Conservation (phyloP, 1,140 invertebrate genomes). For the Drosophila virilis region DNA sequence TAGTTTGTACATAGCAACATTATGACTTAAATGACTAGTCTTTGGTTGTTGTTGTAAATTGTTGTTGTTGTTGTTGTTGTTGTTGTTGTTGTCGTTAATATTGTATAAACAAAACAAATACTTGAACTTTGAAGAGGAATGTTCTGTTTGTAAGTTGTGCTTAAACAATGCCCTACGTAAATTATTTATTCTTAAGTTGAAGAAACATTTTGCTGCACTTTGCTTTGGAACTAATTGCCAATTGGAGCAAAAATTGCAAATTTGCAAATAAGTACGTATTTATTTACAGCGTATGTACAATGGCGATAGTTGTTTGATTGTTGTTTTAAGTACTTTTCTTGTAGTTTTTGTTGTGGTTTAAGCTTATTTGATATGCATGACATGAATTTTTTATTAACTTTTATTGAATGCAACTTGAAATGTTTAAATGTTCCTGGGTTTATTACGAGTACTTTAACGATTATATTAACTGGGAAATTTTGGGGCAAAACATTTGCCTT, state of each 20-base stretch:
- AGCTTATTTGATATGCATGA: constrained; percentile 71
- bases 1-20: constrained; percentile 78
- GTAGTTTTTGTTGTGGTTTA: constrained; percentile 29
- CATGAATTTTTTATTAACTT: constrained; percentile 52
- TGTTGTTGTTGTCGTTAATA: constrained; percentile 24
- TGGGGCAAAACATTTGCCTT: not conserved
- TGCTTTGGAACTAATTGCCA: constrained; percentile 56
- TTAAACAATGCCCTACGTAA: constrained; percentile 23
- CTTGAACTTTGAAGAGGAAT: constrained; percentile 80
- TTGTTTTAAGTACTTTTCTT: constrained; percentile 65
- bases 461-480: constrained; percentile 18
- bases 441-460: constrained; percentile 16
- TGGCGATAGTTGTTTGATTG: constrained; percentile 65
- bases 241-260: constrained; percentile 62
- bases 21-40: constrained; percentile 78
- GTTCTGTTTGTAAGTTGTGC: constrained; percentile 47
- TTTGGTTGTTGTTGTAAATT: constrained; percentile 72
- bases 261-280: constrained; percentile 33
- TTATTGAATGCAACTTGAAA: constrained; percentile 40
- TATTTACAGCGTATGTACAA: constrained; percentile 67
- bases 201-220: constrained; percentile 52
- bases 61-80: constrained; percentile 38
- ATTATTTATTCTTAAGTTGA: constrained; percentile 27
- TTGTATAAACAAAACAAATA: constrained; percentile 55
- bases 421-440: constrained; percentile 14